A percentile compares a stretch with the other conserved stretches of the same genome.
phyloP scores from a whole-genome alignment of 2,113 vertebrate species.

The Ailurus styani region DNA sequence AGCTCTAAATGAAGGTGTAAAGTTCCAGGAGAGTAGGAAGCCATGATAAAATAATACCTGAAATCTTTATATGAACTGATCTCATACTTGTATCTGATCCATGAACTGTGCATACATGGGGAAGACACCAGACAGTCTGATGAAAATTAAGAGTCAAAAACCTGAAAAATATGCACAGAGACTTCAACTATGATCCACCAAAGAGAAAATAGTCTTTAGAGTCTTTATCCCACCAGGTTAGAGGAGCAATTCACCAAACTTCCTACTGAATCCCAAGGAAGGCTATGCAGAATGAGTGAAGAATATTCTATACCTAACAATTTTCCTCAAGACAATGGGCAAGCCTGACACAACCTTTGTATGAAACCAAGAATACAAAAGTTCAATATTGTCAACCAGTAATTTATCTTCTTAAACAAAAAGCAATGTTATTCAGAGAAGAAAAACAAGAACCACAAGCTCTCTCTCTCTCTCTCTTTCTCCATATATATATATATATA shows the following conservation, averaged over 20 bases:
- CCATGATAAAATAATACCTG: not conserved
- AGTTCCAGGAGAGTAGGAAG: not conserved
- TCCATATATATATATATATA: fast-evolving
- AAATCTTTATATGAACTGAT: not conserved
- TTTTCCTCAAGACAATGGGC: not conserved
- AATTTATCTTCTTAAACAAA: not conserved
- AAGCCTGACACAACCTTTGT: not conserved
- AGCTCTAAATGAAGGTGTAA: not conserved
- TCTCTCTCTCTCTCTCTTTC: not conserved
- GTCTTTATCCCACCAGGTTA: not conserved
- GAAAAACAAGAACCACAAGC: not conserved
- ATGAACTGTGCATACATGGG: not conserved
- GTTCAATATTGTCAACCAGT: not conserved
- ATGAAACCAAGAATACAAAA: not conserved
- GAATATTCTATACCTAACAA: not conserved
- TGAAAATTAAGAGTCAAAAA: not conserved
- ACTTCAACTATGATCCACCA: not conserved
- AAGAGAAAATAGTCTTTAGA: not conserved
- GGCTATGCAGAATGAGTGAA: not conserved
- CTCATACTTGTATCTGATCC: too few species aligned
- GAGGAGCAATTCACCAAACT: not conserved
- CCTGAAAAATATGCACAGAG: not conserved
- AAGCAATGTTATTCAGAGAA: not conserved
- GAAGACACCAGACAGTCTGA: not conserved
- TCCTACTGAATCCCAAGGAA: not conserved